Conservation (phyloP, 2,113 vertebrate species). For the Alethe castanea region DNA sequence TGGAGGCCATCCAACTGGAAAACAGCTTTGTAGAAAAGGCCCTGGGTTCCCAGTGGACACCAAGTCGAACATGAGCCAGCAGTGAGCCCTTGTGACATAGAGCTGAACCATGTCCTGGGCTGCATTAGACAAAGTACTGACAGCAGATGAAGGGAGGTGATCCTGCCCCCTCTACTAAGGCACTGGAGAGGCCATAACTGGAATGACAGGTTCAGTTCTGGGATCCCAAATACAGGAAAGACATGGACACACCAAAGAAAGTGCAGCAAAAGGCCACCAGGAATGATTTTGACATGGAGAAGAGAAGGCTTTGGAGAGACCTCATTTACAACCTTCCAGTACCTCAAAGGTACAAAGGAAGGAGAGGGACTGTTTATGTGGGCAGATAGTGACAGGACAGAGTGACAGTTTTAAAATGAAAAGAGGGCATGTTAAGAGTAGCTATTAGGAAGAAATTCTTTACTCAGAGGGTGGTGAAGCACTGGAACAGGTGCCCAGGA, state of each 20-base stretch:
- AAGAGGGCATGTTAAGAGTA: neutral
- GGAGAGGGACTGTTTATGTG: neutral
- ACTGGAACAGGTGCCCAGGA: neutral
- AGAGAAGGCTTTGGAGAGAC: neutral
- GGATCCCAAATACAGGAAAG: neutral
- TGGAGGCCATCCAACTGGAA: neutral
- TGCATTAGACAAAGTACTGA: neutral
- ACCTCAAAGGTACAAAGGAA: neutral
- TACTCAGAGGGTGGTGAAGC: neutral
- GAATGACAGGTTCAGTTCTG: neutral
- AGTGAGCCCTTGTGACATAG: neutral
- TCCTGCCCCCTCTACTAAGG: neutral
- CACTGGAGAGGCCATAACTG: neutral
- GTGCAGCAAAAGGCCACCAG: neutral
- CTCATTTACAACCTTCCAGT: neutral
- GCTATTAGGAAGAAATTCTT: neutral
- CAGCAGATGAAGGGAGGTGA: neutral
- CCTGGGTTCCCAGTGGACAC: neutral
- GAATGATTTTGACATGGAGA: neutral
- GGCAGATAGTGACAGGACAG: neutral
- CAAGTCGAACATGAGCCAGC: neutral
- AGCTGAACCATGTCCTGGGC: neutral
- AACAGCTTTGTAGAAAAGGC: neutral
- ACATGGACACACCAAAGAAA: neutral
- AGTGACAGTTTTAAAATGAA: accelerated